Base-by-base conservation (phyloP, 1,140 invertebrate genomes). In the Cepaea nemoralis region DNA sequence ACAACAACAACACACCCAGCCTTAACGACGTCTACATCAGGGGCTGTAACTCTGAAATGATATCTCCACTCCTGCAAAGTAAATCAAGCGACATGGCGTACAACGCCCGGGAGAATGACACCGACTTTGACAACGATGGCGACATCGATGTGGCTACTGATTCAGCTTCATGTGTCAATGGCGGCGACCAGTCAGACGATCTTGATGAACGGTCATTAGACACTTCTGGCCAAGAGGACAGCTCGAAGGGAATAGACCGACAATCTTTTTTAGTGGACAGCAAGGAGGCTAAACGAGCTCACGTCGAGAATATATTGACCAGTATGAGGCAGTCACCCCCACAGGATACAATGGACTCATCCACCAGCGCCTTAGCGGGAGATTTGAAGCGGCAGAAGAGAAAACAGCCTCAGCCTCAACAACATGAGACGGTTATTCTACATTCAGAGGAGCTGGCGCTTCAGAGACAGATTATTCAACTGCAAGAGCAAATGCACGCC, bases 331-430 rank as follows among this genome's bases (percentile, higher is more conserved):
- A 71, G 35, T 80, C 78, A 31, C 78, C 78, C 1, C 69, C 12
- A 14, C 48, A 77, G 14, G 55, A 77, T 40, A 63, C 75, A 63
- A 59, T 77, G 55, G 75, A 77, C 31, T 77, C 75, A 14, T 77
- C 48, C 33, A 24, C 35, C n/a, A 39, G 75, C 16, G 35, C 27
- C 22, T 5, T 66, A 0, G 42, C 35, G 31, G 59, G 31, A 3
- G 77, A 79, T 19, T 37, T 48, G 96, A 91, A 97, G 96, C 55
- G 98, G 95, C 92, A 98, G 90, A 99, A 99, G 92, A 94, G 97
- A 33, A 99, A 99, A 91, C 93, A 98, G 27, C 98, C 98, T 90
- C 96, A 98, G 86, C 97, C 97, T 0, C 96, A 98, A 89, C 97
- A 98, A 87, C 96, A 98, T 89, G 96, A 97, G 69, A 69, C 88